Base-by-base conservation (phyloP, 2,797 vertebrate genomes). In the Varecia variegata region DNA sequence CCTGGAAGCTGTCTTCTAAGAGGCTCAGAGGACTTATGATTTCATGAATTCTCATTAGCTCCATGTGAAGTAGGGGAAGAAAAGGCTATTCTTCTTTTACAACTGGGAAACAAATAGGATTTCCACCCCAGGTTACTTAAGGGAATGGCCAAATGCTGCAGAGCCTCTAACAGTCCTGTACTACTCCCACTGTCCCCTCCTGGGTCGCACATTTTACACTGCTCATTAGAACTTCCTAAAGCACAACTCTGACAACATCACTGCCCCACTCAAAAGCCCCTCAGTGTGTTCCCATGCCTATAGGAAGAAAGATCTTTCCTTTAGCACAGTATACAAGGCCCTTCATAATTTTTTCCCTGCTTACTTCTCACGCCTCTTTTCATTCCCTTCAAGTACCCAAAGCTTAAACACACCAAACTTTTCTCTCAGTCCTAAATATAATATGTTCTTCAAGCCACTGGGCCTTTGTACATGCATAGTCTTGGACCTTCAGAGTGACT, bases 81-180 rank as follows among this genome's bases (percentile, higher is more conserved):
- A 94, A 94, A 58, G 89, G 54, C 74, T 90, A 45, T 65, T 95
- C n/a, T 38, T 91, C 23, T 71, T 94, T 58, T 71, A 81, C 25
- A 95, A 73, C 12, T 94, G 68, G 87, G 56, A 96, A 96, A 85
- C 70, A 95, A 84, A 95, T 15, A 88, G 74, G 47, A 94, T 88
- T 79, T 88, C 80, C 10, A 17, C 71, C 50, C 17, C 58, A 93
- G 38, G 67, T 38, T 54, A 91, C 54, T 94, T 84, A 81, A 71
- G 68, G 67, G 68, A 95, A 68, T 96, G 82, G 88, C 82, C 30
- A n/a, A 82, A 54, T n/a, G 25, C 30, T 93, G 38, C 35, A 81
- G 81, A 95, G 79, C 60, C 87, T 88, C 65, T 60, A 54, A 56
- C 38, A 79, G 45, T 65, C 67, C 54, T 92, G 25, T 81, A 79